Evolutionary conservation across 2,113 vertebrate genomes (phyloP).

Genomic region (Brienomyrus brachyistius): DNA sequence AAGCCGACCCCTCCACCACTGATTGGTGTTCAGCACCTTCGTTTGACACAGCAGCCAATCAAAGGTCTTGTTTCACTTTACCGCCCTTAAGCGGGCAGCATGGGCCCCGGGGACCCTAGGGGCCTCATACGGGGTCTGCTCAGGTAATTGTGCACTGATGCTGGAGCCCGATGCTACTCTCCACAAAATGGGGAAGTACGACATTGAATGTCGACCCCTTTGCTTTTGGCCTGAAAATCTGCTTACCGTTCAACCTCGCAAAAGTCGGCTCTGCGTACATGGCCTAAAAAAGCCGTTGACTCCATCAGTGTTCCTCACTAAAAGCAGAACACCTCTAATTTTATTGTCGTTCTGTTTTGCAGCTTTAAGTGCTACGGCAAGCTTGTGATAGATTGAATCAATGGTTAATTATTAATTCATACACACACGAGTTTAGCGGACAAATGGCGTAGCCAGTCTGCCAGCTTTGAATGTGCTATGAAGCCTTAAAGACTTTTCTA

Average conservation of each 20-base stretch:
- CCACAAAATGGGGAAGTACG: background rate
- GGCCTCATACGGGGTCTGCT: background rate
- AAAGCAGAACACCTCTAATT: background rate
- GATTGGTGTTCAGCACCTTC: background rate
- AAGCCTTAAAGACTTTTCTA: conserved; percentile 2
- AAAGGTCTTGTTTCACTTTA: background rate
- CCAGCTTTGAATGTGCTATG: background rate
- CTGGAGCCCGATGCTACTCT: background rate
- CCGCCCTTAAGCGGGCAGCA: background rate
- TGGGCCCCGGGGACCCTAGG: background rate
- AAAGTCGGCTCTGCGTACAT: background rate
- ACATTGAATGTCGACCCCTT: background rate
- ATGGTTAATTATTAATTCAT: conserved; percentile 11
- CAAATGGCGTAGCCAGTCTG: background rate
- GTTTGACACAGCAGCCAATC: background rate
- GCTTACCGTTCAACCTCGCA: background rate
- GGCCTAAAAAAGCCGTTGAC: background rate
- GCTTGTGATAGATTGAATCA: background rate
- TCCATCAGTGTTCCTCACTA: background rate
- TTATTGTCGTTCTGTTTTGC: background rate
- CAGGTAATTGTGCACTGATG: background rate
- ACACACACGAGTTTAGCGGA: background rate
- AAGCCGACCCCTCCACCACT: background rate
- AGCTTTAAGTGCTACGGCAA: background rate
- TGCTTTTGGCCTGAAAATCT: background rate